Base-by-base conservation (phyloP, 2,888 invertebrate species). In the Lasioglossum calceatum region DNA sequence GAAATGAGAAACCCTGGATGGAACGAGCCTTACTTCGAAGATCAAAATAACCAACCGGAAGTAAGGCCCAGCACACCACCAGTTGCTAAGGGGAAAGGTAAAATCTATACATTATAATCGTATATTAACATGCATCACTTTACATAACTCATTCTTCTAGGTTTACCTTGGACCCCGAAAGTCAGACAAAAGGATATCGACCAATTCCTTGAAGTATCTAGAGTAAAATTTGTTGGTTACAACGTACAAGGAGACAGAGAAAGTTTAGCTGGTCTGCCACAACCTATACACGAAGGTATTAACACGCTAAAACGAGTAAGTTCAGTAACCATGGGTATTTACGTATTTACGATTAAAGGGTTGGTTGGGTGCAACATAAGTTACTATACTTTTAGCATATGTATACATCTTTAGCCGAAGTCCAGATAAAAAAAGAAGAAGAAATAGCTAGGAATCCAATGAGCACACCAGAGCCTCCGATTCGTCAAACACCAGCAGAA, bases 181-280 rank as follows among this genome's bases (percentile, higher is more conserved):
- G 99, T 99, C 23, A 96, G 99, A 14, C 98, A 98, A 93, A 98
- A 98, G 95, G 99, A 99, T 94, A 97, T 99, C 86, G 99, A 99
- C 93, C 96, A 97, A 94, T 99, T 99, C 95, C 95, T 99, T 89
- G 98, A 99, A 93, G 97, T 97, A 94, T 98, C 99, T 0, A 96
- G 99, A 86, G 96, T 98, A 87, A 99, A 99, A 96, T 99, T 99
- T 96, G 98, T 99, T 87, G 99, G 99, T 0, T 99, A 98, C 95
- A 98, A 98, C 80, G 96, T 99, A 75, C 97, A 97, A 88, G 97
- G 97, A 44, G 99, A 99, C 94, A 96, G 97, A 82, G 97, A 97
- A 86, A 99, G 99, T 79, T 96, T 99, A 89, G 99, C 99, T 81
- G 99, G 99, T 1, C 96, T 99, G 82, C 99, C 99, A 0, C 98